Conservation (phyloP, 1,140 invertebrate species). For the Zophobas atratus region DNA sequence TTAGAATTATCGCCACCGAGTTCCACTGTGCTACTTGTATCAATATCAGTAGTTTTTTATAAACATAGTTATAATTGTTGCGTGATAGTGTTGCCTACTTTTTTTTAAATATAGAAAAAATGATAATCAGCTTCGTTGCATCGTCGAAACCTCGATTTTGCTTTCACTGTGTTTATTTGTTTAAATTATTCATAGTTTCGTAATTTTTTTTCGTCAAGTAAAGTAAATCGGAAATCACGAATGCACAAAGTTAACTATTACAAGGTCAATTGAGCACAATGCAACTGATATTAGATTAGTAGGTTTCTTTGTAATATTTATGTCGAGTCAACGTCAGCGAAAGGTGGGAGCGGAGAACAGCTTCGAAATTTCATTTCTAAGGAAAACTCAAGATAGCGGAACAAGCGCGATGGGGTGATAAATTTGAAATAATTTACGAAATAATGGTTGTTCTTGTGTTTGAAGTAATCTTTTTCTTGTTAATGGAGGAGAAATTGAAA, state of each 20-base stretch:
- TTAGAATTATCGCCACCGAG: slow-evolving; percentile 1
- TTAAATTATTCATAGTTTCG: neutral
- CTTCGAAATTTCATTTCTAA: no score
- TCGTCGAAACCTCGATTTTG: neutral
- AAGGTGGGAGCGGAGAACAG: neutral
- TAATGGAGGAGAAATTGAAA: no score
- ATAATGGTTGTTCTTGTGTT: no score
- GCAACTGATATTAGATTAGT: neutral
- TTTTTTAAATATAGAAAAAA: neutral
- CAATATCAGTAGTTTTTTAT: neutral
- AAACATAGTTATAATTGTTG: no score
- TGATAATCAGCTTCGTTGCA: neutral
- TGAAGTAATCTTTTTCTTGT: no score
- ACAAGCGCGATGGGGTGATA: no score
- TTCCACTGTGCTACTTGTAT: neutral
- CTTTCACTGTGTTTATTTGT: slow-evolving; percentile 23
- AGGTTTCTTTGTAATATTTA: neutral
- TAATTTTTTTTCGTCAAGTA: neutral
- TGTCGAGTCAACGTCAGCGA: neutral
- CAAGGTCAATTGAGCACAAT: slow-evolving; percentile 1
- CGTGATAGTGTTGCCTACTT: neutral
- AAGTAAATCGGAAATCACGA: no score
- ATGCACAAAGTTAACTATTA: neutral
- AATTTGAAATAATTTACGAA: no score
- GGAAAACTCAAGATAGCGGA: no score